A percentile compares a stretch with the other conserved stretches of the same genome.
Conservation (phyloP, 2,113 vertebrate species). For the Chrysochloris asiatica region DNA sequence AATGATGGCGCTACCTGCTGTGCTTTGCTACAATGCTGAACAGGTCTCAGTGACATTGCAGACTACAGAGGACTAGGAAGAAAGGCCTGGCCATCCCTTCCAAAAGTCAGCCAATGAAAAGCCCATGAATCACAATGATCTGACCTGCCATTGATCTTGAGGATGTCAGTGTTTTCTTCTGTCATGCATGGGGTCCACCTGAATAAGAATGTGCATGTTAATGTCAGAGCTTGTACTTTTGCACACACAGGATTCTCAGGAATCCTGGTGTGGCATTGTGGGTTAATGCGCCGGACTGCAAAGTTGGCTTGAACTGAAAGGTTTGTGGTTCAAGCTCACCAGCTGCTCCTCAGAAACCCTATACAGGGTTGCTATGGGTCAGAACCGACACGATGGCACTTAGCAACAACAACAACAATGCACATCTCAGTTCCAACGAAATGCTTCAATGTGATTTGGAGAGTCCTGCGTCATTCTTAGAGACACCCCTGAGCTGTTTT, state of each 20-base stretch:
- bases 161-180: not conserved
- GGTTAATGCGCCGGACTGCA: no score
- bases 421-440: not conserved
- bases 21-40: not conserved
- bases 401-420: no score
- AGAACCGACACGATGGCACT: no score
- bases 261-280: no score
- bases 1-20: not conserved
- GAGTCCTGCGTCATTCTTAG: rapidly evolving
- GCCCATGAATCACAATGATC: not conserved
- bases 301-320: no score
- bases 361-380: no score
- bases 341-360: no score
- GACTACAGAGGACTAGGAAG: not conserved
- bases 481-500: not conserved
- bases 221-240: not conserved
- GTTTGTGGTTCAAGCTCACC: no score
- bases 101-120: not conserved
- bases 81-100: not conserved
- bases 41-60: not conserved
- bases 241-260: no score
- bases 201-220: not conserved
- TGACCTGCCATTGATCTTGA: not conserved
- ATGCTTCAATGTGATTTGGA: not conserved
- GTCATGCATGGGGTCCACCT: not conserved